Percentiles rank a stretch among this genome's conserved stretches.
These are phyloP conservation scores for Drosophila leontia DNA, from an alignment of 1,140 invertebrate species.

Conservation along the genomic window DNA sequence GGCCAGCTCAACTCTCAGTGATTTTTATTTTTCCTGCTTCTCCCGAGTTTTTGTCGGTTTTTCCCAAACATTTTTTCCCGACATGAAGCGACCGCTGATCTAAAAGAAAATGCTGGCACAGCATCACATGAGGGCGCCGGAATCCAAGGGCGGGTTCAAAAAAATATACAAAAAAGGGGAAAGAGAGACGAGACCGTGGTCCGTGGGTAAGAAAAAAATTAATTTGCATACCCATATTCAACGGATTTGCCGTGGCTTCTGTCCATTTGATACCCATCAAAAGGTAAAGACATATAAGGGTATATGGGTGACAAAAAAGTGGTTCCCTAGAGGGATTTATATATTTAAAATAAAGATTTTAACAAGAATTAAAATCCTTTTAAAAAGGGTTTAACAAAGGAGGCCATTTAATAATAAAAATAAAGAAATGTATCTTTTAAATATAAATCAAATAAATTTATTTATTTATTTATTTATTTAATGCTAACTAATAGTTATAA, in stretches of 20 bases:
- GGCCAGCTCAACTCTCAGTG: not conserved
- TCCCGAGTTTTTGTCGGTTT: not conserved
- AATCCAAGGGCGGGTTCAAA: conserved; percentile 16
- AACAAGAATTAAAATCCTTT: too few relatives aligned
- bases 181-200: not conserved
- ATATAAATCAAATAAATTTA: not conserved
- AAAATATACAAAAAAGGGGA: not conserved
- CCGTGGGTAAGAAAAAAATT: conserved; percentile 63
- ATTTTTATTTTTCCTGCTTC: conserved; percentile 6
- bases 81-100: conserved; percentile 51
- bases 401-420: not conserved
- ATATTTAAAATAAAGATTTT: not conserved
- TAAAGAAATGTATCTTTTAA: not conserved
- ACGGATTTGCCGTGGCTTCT: conserved; percentile 55
- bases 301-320: not conserved
- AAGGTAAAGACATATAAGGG: not conserved
- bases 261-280: conserved; percentile 21
- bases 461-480: too few relatives aligned
- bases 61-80: conserved; percentile 13
- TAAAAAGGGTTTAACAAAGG: too few relatives aligned
- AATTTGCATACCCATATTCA: conserved; percentile 79
- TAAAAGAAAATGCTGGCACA: conserved; percentile 60
- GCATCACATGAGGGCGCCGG: conserved; percentile 50
- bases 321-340: too few relatives aligned
- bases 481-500: too few relatives aligned